phyloP scores from a whole-genome alignment of 2,113 vertebrate genomes.

The Hippopotamus amphibius region DNA sequence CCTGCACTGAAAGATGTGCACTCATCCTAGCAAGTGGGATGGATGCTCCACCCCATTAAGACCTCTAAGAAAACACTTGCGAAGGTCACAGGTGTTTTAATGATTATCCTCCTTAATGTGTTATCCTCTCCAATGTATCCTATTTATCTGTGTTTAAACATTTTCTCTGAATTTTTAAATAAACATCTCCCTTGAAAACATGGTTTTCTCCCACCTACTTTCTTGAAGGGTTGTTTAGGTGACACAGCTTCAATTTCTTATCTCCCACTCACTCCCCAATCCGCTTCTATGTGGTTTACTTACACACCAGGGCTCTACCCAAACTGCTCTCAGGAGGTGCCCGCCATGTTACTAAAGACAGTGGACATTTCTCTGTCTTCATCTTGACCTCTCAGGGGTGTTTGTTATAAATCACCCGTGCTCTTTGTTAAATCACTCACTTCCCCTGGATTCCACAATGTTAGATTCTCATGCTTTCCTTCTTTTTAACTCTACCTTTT shows the following conservation, averaged over 20 bases:
- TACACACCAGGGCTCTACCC: background rate
- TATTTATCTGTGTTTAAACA: background rate
- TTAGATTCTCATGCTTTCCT: background rate
- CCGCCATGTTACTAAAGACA: background rate
- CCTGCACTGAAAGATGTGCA: background rate
- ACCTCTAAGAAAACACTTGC: background rate
- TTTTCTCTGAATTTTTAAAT: slow-evolving; percentile 1
- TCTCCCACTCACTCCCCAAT: background rate
- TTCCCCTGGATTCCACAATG: background rate
- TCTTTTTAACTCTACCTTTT: background rate
- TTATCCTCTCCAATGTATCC: background rate
- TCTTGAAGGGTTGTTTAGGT: background rate
- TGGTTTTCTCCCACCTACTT: background rate
- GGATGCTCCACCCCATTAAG: background rate
- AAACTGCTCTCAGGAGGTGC: background rate
- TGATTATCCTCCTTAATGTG: too few species aligned
- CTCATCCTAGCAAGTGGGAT: background rate
- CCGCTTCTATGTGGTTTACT: background rate
- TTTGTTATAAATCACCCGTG: background rate
- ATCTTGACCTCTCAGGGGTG: background rate
- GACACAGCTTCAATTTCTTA: background rate
- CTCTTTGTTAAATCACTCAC: background rate
- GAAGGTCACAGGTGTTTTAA: too few species aligned
- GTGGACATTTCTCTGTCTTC: background rate
- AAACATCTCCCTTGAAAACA: background rate